Base-by-base conservation (phyloP, 2,797 vertebrate species). In the Graptemys geographica region DNA sequence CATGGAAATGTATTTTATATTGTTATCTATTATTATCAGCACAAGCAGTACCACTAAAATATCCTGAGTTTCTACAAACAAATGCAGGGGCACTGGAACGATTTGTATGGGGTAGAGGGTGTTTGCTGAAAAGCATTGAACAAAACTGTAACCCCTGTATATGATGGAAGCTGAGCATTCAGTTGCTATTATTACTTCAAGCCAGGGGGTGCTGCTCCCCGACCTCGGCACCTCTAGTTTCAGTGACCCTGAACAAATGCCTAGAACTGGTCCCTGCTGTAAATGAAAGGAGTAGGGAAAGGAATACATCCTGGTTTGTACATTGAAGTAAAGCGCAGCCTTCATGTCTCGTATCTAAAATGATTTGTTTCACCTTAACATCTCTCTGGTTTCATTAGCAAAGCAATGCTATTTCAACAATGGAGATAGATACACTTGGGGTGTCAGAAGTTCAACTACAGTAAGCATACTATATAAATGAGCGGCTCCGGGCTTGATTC, bases 301-400 rank as follows among this genome's bases (percentile, higher is more conserved):
- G 41, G 53, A 81, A 11, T 47, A 4, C 57, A 62, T 57, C 74
- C 51, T 87, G 49, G 28, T 82, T 88, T 93, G 41, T 79, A 88
- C 33, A 81, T 86, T 91, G 96, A 96, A 95, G 11, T 23, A 83
- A 90, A 81, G 8, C 44, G 81, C 4, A 1, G 37, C 78, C 52
- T 95, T 89, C 74, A 83, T 90, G 79, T 82, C 82, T 96, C 81
- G 47, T 69, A 95, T 74, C 56, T 86, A 65, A 82, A 93, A 93
- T 86, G 81, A 96, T 91, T 95, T 84, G 79, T 92, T 95, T 47
- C 96, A 95, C n/a, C 90, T 51, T 92, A 93, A 83, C 55, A 80
- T 49, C 49, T 25, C 78, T 33, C 47, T 94, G 59, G 79, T 96
- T 96, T 88, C 74, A 96, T 93, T 97, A 97, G 85, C 69, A 93